phyloP scores from a whole-genome alignment of 2,113 vertebrate species.

The Centrocercus urophasianus region DNA sequence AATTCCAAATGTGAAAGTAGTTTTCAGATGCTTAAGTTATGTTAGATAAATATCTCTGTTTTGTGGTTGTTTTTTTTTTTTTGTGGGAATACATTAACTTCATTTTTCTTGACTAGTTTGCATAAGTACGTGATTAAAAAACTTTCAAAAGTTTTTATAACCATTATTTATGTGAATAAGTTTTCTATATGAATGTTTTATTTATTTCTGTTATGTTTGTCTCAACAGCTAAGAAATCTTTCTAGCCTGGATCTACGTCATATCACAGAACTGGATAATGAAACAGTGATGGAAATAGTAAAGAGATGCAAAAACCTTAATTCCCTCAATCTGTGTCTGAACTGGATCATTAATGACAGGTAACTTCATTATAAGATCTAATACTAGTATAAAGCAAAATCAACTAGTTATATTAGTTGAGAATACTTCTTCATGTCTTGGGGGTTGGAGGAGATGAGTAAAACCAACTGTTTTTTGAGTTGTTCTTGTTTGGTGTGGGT shows the following conservation, averaged over 20 bases:
- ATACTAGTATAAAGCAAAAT: slow-evolving; percentile 1
- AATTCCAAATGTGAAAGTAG: background rate
- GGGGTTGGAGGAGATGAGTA: background rate
- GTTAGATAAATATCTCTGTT: background rate
- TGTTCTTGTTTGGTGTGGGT: background rate
- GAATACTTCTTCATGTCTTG: background rate
- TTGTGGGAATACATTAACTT: background rate
- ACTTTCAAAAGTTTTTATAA: background rate
- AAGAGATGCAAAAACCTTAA: slow-evolving; percentile 94
- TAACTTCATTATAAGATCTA: slow-evolving; percentile 63
- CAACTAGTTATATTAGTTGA: background rate
- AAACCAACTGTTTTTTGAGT: background rate
- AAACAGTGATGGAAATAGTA: slow-evolving; percentile 99
- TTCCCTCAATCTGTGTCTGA: slow-evolving; percentile 98
- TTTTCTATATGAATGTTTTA: background rate
- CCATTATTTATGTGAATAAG: background rate
- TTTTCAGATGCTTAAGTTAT: background rate
- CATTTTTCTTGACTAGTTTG: background rate
- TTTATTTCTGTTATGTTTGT: slow-evolving; percentile 63
- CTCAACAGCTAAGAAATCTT: slow-evolving; percentile 89
- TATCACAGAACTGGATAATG: slow-evolving; percentile 97
- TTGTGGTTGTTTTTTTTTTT: background rate
- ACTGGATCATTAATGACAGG: slow-evolving; percentile 99
- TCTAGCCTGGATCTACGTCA: slow-evolving; percentile 95
- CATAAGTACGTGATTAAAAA: background rate